A percentile compares a stretch with the other conserved stretches of the same genome.
Conservation (phyloP, 53 echinoderm and acorn worm species). For the Crossaster papposus region DNA sequence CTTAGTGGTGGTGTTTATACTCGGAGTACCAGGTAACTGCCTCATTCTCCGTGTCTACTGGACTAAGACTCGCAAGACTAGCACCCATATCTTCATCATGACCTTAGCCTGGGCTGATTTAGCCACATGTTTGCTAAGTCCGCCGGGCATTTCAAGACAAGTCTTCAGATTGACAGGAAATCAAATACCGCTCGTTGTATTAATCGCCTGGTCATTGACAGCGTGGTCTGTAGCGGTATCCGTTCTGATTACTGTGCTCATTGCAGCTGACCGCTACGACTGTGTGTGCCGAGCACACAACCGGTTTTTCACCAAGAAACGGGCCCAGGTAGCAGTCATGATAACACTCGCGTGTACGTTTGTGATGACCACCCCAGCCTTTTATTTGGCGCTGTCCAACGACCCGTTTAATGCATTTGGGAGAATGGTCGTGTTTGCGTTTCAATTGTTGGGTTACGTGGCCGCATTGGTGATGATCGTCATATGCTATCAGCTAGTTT, state of each 20-base stretch:
- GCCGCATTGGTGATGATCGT: background rate
- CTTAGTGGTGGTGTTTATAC: background rate
- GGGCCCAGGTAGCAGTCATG: background rate
- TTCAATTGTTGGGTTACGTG: background rate
- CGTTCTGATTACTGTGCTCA: background rate
- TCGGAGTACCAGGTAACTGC: constrained; percentile 40
- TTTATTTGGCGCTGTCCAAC: background rate
- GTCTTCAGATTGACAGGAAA: background rate
- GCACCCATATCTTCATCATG: constrained; percentile 41
- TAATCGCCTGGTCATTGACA: background rate
- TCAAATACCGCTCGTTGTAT: background rate
- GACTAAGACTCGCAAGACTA: constrained; percentile 12
- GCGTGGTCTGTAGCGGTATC: background rate
- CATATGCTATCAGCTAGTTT: background rate
- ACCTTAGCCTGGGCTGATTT: constrained; percentile 37
- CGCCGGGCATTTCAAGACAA: background rate
- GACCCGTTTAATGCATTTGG: background rate
- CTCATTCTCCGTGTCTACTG: constrained; percentile 35
- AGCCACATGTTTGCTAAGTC: background rate
- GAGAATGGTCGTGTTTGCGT: background rate
- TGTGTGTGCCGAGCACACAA: constrained; percentile 29
- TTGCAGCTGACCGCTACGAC: constrained; percentile 46
- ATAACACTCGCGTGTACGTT: background rate
- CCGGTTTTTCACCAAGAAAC: constrained; percentile 4
- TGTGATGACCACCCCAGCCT: background rate